Evolutionary conservation across 2,113 vertebrate species (phyloP).

Genomic region (Ictalurus punctatus): DNA sequence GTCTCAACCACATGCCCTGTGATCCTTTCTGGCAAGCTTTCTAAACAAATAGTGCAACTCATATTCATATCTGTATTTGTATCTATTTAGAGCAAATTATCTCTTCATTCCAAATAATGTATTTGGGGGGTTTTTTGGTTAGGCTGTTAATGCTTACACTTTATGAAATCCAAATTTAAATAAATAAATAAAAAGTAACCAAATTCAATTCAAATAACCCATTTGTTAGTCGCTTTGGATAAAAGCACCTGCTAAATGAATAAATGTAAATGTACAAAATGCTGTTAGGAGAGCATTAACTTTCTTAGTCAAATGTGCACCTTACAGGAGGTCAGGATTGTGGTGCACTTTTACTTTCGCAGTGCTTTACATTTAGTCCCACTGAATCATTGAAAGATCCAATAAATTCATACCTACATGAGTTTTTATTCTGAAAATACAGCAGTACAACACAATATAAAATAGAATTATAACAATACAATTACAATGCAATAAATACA

Average conservation of each 20-base stretch:
- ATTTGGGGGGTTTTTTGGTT: background rate
- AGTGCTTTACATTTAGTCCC: background rate
- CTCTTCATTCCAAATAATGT: background rate
- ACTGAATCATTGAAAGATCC: background rate
- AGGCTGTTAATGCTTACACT: background rate
- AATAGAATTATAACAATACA: background rate
- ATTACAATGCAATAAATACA: background rate
- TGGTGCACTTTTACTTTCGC: background rate
- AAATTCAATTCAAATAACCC: background rate
- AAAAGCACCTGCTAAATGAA: too few relatives aligned
- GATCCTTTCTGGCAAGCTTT: background rate
- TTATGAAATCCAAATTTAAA: background rate
- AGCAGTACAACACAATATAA: background rate
- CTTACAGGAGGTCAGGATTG: background rate
- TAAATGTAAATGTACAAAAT: too few relatives aligned
- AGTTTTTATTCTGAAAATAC: background rate
- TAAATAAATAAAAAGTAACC: background rate
- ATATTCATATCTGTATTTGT: background rate
- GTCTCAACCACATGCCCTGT: background rate
- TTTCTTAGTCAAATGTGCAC: background rate
- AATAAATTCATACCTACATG: background rate
- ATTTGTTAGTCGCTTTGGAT: background rate
- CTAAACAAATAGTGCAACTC: background rate
- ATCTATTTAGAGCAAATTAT: background rate
- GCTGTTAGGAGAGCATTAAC: background rate